Evolutionary conservation across 2,113 vertebrate genomes (phyloP).

Genomic region (Candoia aspera): DNA sequence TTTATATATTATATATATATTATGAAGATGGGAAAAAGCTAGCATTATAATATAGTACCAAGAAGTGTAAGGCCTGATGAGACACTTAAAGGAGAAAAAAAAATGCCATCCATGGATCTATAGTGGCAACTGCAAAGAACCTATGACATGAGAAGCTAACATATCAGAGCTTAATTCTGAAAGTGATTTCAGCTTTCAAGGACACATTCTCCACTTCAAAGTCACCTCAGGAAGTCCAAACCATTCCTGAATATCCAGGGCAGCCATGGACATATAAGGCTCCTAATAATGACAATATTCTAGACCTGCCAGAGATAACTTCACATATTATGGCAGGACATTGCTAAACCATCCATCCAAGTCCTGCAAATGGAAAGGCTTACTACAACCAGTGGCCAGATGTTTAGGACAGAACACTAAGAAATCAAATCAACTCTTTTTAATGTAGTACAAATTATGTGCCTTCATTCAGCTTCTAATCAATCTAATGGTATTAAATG

Average conservation of each 20-base stretch:
- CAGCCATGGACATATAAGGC: not conserved
- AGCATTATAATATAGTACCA: not conserved
- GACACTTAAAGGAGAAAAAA: not conserved
- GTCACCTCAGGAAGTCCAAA: not conserved
- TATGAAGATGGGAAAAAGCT: not conserved
- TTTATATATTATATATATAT: too few relatives aligned
- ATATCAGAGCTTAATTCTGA: constrained; percentile 32
- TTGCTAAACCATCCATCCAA: not conserved
- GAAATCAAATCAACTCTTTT: constrained; percentile 37
- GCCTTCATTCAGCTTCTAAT: constrained; percentile 23
- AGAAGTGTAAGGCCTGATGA: constrained; percentile 27
- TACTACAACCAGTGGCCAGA: not conserved
- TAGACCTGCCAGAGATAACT: not conserved
- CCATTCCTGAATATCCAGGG: not conserved
- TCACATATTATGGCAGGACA: not conserved
- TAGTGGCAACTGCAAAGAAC: not conserved
- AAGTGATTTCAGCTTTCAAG: constrained; percentile 37
- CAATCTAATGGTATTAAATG: constrained; percentile 20
- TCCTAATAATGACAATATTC: not conserved
- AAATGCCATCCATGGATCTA: too few relatives aligned
- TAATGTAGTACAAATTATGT: constrained; percentile 7
- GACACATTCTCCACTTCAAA: not conserved
- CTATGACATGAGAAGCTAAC: constrained; percentile 41
- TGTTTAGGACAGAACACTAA: constrained; percentile 1
- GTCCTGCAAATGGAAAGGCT: not conserved